Evolutionary conservation across 1,140 invertebrate species (phyloP).

Genomic region (Drosophila melanica): DNA sequence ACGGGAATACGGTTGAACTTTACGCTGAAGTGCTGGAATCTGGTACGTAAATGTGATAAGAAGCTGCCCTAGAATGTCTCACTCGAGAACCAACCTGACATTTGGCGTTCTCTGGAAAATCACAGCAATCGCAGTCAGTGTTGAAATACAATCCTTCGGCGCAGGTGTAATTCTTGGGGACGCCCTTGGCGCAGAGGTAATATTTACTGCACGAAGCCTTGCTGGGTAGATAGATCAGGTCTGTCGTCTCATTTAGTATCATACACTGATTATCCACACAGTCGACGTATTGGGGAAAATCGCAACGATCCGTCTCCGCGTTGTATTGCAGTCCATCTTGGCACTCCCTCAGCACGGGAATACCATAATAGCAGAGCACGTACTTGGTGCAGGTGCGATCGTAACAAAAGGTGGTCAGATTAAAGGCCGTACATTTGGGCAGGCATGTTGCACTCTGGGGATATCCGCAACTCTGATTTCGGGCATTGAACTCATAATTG

Average conservation of each 20-base stretch:
- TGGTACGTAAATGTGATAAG: background rate
- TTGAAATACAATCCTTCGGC: slow-evolving; percentile 62
- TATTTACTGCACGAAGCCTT: slow-evolving; percentile 68
- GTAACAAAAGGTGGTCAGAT: slow-evolving; percentile 60
- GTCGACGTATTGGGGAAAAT: slow-evolving; percentile 72
- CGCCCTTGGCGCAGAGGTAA: slow-evolving; percentile 66
- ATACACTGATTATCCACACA: slow-evolving; percentile 76
- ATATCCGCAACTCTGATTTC: slow-evolving; percentile 53
- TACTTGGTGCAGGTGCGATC: slow-evolving; percentile 77
- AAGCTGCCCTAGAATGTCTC: too few relatives aligned
- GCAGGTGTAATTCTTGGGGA: slow-evolving; percentile 44
- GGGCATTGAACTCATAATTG: slow-evolving; percentile 50
- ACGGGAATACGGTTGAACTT: slow-evolving; percentile 33
- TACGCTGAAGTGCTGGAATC: slow-evolving; percentile 47
- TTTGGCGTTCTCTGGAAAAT: slow-evolving; percentile 51
- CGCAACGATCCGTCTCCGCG: slow-evolving; percentile 69
- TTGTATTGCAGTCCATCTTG: slow-evolving; percentile 73
- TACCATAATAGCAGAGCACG: slow-evolving; percentile 68
- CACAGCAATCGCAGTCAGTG: slow-evolving; percentile 65
- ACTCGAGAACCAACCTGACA: slow-evolving; percentile 49
- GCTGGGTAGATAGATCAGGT: slow-evolving; percentile 64
- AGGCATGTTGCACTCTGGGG: slow-evolving; percentile 20
- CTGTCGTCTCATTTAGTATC: slow-evolving; percentile 48
- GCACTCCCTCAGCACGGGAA: slow-evolving; percentile 65
- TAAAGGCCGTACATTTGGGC: slow-evolving; percentile 29